Base-by-base conservation (phyloP, 1,140 invertebrate species). In the Mizuhopecten yessoensis region DNA sequence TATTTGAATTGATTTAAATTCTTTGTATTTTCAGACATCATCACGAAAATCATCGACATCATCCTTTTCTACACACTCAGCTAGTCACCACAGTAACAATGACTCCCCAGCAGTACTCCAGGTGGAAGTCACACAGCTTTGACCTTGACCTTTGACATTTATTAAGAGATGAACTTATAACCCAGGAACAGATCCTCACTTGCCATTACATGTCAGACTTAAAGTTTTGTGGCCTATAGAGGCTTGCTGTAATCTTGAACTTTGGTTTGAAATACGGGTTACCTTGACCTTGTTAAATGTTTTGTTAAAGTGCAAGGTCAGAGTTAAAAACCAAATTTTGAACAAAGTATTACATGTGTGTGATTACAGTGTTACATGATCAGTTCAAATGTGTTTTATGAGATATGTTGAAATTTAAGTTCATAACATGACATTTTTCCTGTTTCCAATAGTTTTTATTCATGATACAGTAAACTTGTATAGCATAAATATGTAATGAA, bases 121-220 rank as follows among this genome's bases (percentile, higher is more conserved):
- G n/a, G 57, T 75, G n/a, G 57, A 75, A 17, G 57, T 75, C 57
- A 75, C 57, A 75, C 57, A 75, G 11, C 57, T 75, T 29, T 75
- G 57, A 75, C 23, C 57, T 29, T 29, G 57, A 75, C 57, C 57
- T n/a, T 75, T 75, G n/a, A 75, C 57, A 5, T 75, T 75, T n/a
- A 17, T 29, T 2, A 29, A 17, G n/a, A 45, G 57, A 75, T 75
- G 57, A 29, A 29, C 0, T 29, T n/a, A 75, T 75, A 9, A 29
- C 29, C n/a, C 15, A 29, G 9, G 45, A 49, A 13, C 57, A 75
- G 57, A n/a, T n/a, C 29, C 1, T 75, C n/a, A 75, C 57, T 75
- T 75, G 57, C 57, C 57, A 75, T 75, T 75, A 75, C 5, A 29
- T 75, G 57, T 75, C 29, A 75, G 57, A 75, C 57, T 75, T 75